Conservation (phyloP, 35 echinoderm and acorn worm genomes). For the Apostichopus californicus region DNA sequence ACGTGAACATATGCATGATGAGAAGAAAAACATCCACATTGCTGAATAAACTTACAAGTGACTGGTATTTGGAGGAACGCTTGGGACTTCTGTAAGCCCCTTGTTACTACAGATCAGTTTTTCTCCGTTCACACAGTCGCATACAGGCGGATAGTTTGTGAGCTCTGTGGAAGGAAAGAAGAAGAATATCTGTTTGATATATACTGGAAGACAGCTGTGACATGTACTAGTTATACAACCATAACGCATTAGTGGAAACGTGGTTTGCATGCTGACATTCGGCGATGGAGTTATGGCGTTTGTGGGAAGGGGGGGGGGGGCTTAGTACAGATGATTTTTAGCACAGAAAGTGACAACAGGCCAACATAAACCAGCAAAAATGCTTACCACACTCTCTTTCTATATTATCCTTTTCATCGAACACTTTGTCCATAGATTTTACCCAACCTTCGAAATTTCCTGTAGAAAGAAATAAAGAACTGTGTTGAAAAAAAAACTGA, state of each 20-base stretch:
- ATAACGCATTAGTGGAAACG: too few relatives aligned
- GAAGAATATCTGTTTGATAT: too few relatives aligned
- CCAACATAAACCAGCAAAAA: neutral
- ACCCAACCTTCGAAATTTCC: neutral
- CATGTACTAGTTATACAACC: too few relatives aligned
- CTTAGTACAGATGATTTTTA: too few relatives aligned
- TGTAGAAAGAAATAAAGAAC: neutral
- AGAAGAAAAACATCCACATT: too few relatives aligned
- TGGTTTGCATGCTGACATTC: too few relatives aligned
- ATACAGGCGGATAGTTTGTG: neutral
- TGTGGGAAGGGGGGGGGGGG: too few relatives aligned
- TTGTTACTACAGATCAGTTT: constrained; percentile 13
- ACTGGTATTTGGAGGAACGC: neutral
- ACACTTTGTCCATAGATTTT: neutral
- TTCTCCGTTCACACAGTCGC: neutral
- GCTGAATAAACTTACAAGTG: neutral
- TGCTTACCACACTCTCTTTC: neutral
- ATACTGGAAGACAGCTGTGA: too few relatives aligned
- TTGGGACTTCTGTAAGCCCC: neutral
- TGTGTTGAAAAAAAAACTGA: too few relatives aligned
- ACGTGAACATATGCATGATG: too few relatives aligned
- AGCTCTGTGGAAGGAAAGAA: too few relatives aligned
- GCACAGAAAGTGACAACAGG: neutral
- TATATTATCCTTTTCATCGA: neutral
- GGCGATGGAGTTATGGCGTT: too few relatives aligned